Base-by-base conservation (phyloP, 2,888 invertebrate genomes). In the Amphimallon solstitiale region DNA sequence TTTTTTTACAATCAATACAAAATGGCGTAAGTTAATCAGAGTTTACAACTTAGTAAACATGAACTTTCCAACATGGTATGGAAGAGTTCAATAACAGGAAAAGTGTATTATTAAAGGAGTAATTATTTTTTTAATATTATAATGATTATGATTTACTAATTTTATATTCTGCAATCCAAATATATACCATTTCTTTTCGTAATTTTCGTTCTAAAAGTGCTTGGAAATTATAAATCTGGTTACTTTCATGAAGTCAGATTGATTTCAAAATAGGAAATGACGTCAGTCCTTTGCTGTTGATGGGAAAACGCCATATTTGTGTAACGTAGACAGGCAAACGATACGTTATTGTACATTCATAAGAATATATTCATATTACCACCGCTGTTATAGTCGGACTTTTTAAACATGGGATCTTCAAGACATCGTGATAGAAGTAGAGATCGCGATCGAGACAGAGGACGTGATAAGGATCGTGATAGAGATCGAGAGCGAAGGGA, bases 361-460 rank as follows among this genome's bases (percentile, higher is more conserved):
- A 9, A 29, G 14, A 15, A 14, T n/a, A 15, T 5, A 7, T 49
- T 14, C 23, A 9, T 45, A 19, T 17, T 2, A 4, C 7, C 10
- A 15, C 10, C 7, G 17, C 17, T 45, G 9, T 10, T 17, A 19
- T 10, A n/a, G 17, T 45, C 10, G 15, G 10, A 19, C 17, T 10
- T 17, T 46, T 46, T 6, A 45, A 63, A 68, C 66, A 87, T 87
- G 87, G 86, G 87, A 74, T 79, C 79, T 2, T 86, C 86, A 12
- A 81, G 86, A 62, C 86, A 86, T 73, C 84, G 86, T 17, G 86
- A 86, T 68, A 80, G 85, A 67, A 85, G 85, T 74, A 81, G 85
- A 23, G 85, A 84, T 40, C 77, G 80, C 72, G 70, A 81, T 75
- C 65, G 67, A 12, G 67, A 64, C 21, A 56, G 65, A 17, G 67